These are phyloP conservation scores for Phyllostomus discolor DNA, from an alignment of 2,113 vertebrate genomes.

Conservation along the genomic window DNA sequence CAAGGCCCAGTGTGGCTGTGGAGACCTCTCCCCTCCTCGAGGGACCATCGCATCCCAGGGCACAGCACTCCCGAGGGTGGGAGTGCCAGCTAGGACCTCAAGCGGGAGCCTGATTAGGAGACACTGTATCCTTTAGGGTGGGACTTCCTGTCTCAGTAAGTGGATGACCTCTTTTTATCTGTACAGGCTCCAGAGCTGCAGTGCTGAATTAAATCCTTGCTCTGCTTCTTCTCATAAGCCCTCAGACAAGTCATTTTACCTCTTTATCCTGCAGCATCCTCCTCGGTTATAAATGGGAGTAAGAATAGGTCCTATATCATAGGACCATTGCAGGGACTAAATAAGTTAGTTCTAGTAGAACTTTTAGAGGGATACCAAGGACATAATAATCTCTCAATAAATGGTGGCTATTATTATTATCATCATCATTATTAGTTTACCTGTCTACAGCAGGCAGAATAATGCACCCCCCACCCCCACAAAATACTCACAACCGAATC, in stretches of 20 bases:
- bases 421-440: background rate
- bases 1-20: background rate
- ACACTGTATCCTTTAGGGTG: background rate
- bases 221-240: background rate
- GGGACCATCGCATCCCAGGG: background rate
- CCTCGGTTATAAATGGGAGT: background rate
- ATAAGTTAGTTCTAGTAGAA: background rate
- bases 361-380: background rate
- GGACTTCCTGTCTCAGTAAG: background rate
- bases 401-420: background rate
- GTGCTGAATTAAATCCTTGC: background rate
- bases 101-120: background rate
- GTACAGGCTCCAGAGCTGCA: background rate
- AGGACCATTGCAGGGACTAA: background rate
- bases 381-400: background rate
- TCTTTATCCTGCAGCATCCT: background rate
- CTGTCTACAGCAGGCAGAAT: background rate
- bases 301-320: background rate
- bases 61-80: background rate
- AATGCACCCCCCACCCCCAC: background rate
- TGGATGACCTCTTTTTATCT: background rate
- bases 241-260: background rate
- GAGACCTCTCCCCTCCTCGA: rapidly evolving
- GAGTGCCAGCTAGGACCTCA: too few relatives aligned
- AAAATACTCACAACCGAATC: background rate